Evolutionary conservation across 2,113 vertebrate genomes (phyloP).

Genomic region (Dicerorhinus sumatrensis): DNA sequence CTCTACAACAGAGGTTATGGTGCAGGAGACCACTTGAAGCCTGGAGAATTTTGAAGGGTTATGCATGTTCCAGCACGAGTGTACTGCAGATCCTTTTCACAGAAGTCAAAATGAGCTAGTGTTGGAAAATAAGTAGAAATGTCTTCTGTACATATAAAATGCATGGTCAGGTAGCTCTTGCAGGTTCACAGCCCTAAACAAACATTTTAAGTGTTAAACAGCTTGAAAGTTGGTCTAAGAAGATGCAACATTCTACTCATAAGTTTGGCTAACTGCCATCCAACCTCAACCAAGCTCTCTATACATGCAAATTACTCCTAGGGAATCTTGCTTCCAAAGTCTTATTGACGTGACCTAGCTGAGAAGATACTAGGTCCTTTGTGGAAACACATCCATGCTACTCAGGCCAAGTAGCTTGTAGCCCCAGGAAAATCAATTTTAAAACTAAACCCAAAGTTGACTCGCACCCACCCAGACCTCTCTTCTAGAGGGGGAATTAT

Average conservation of each 20-base stretch:
- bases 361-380: neutral
- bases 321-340: neutral
- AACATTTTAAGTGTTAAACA: neutral
- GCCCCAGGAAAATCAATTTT: neutral
- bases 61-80: neutral
- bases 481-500: neutral
- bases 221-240: neutral
- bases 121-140: neutral
- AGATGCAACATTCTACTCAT: neutral
- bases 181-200: neutral
- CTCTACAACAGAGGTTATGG: neutral
- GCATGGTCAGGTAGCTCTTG: neutral
- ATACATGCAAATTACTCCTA: neutral
- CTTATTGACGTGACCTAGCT: neutral
- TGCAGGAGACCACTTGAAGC: neutral
- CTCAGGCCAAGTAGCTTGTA: neutral
- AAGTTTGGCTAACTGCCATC: neutral
- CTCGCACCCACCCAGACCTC: neutral
- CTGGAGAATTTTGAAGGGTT: neutral
- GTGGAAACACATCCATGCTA: neutral
- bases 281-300: neutral
- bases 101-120: neutral
- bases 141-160: neutral
- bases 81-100: neutral
- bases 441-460: neutral